phyloP scores from a whole-genome alignment of 2,113 vertebrate species.

The Microtus pennsylvanicus region DNA sequence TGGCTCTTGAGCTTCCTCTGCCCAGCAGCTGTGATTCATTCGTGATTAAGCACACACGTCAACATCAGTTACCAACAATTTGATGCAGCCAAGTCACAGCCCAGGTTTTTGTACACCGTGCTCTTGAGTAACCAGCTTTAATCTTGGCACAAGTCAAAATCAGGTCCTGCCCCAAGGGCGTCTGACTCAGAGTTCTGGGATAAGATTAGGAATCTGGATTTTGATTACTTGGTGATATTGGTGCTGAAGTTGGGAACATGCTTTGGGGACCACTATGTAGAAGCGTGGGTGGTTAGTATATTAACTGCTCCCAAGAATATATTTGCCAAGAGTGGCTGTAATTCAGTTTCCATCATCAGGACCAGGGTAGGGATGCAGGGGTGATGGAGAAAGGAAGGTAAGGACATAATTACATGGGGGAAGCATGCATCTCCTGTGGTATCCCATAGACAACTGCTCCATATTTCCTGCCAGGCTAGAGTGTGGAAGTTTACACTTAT shows the following conservation, averaged over 20 bases:
- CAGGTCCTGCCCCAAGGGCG: background rate
- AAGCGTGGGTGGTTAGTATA: background rate
- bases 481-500: background rate
- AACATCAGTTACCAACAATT: background rate
- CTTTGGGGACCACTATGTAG: background rate
- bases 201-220: background rate
- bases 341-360: background rate
- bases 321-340: background rate
- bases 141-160: background rate
- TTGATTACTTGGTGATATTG: background rate
- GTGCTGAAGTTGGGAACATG: background rate
- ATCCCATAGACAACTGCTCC: background rate
- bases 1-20: background rate
- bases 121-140: background rate
- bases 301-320: background rate
- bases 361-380: background rate
- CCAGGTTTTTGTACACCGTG: background rate
- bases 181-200: slow-evolving; percentile 15
- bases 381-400: background rate
- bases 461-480: background rate
- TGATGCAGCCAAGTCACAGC: background rate
- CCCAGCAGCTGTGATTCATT: background rate
- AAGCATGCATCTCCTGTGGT: background rate
- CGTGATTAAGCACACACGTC: background rate
- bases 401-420: background rate